These are phyloP conservation scores for Selenia dentaria DNA, from an alignment of 2,888 invertebrate genomes.

Conservation along the genomic window DNA sequence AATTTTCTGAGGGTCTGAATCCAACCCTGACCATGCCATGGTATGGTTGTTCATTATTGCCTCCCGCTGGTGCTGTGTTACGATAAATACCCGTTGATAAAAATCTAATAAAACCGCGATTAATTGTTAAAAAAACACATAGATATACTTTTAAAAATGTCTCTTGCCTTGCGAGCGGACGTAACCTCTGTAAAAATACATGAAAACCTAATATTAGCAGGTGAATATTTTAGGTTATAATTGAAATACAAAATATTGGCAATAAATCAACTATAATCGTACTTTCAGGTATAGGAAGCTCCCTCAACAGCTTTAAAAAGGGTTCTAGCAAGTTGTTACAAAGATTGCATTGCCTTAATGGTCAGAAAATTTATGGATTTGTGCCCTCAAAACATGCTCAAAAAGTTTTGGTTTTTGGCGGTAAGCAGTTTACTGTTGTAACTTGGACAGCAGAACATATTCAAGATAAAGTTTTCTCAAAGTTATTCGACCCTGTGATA, in stretches of 20 bases:
- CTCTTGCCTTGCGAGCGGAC: conserved; percentile 60
- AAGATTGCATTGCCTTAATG: conserved; percentile 54
- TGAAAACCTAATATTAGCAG: conserved; percentile 68
- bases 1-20: no score
- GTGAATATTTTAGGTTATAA: conserved; percentile 52
- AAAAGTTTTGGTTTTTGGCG: conserved; percentile 82
- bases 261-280: not conserved
- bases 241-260: not conserved
- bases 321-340: conserved; percentile 39
- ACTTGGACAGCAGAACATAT: conserved; percentile 15
- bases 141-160: no score
- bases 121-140: no score
- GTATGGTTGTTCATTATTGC: no score
- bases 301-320: conserved; percentile 57
- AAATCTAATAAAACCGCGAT: no score
- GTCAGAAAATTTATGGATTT: conserved; percentile 86
- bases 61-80: no score
- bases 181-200: conserved; percentile 79
- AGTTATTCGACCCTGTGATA: conserved; percentile 44
- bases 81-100: no score
- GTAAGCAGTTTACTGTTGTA: conserved; percentile 76
- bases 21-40: no score
- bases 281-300: conserved; percentile 83
- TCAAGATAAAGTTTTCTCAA: conserved; percentile 30
- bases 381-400: conserved; percentile 47